A percentile compares a stretch with the other conserved stretches of the same genome.
These are phyloP conservation scores for Drosophila gaucha DNA, from an alignment of 2,888 invertebrate species.

Conservation along the genomic window DNA sequence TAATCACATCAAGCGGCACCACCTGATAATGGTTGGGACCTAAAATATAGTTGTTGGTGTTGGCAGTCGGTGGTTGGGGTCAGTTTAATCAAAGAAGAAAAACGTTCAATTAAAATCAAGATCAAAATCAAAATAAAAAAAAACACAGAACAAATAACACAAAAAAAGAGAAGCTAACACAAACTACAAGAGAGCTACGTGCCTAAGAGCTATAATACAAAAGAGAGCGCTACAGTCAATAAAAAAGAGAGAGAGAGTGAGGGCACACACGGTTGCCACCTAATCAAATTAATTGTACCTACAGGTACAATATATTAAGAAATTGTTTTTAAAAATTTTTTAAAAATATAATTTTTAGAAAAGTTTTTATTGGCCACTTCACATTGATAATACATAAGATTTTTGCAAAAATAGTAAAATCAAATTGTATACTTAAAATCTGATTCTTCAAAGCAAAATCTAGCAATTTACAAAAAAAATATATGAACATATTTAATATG, in stretches of 20 bases:
- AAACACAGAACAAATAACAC: slow-evolving; percentile 9
- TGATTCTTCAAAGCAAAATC: no score
- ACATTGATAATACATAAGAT: no score
- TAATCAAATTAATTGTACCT: background rate
- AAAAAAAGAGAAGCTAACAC: no score
- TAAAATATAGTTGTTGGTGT: slow-evolving; percentile 52
- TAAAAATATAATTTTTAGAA: no score
- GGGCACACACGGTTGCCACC: background rate
- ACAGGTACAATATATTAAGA: background rate
- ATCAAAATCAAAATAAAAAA: background rate
- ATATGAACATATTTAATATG: no score
- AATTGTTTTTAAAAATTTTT: no score
- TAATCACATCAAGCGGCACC: slow-evolving; percentile 86
- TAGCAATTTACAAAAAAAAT: no score
- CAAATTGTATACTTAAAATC: no score
- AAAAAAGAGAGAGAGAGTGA: background rate
- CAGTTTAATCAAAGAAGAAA: slow-evolving; percentile 52
- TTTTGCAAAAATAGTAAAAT: no score
- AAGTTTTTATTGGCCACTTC: no score
- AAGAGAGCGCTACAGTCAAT: background rate
- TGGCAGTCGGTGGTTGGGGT: slow-evolving; percentile 23
- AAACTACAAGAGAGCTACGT: slow-evolving; percentile 16
- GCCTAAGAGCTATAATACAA: slow-evolving; percentile 21
- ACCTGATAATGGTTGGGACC: slow-evolving; percentile 85
- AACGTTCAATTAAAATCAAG: slow-evolving; percentile 37